Conservation (phyloP, 2,888 invertebrate genomes). For the Parochlus steinenii region DNA sequence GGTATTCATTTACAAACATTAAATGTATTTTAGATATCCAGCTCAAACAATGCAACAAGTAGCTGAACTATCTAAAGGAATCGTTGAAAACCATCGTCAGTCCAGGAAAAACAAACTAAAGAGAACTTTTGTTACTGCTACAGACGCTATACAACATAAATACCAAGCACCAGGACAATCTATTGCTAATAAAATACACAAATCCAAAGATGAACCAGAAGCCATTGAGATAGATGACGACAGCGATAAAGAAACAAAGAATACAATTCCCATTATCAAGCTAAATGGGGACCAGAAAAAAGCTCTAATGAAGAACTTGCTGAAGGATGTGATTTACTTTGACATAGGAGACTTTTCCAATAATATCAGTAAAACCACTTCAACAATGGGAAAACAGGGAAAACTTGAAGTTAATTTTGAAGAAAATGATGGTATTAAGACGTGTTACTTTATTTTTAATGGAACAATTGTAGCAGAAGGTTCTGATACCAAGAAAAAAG, state of each 20-base stretch:
- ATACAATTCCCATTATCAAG: neutral
- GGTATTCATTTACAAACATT: no score
- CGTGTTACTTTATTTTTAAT: conserved; percentile 4
- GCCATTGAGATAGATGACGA: neutral
- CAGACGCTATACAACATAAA: conserved; percentile 59
- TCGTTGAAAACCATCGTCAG: conserved; percentile 51
- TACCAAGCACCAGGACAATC: neutral
- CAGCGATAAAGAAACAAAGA: neutral
- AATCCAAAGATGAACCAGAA: neutral
- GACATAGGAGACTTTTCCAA: neutral
- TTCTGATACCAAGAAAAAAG: neutral
- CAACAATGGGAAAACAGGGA: conserved; percentile 1
- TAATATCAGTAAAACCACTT: neutral
- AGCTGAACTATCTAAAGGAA: conserved; percentile 51
- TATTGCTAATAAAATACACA: neutral
- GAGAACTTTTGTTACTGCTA: conserved; percentile 58
- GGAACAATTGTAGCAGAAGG: conserved; percentile 8
- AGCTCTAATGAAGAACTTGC: neutral
- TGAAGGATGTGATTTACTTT: conserved; percentile 7
- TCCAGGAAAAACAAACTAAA: conserved; percentile 43
- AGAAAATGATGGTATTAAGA: neutral
- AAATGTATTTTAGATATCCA: conserved; percentile 68
- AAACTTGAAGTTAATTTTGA: conserved; percentile 6
- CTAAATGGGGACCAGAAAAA: neutral
- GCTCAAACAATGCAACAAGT: conserved; percentile 63